Evolutionary conservation across 2,113 vertebrate species (phyloP).

Genomic region (Macaca nemestrina): DNA sequence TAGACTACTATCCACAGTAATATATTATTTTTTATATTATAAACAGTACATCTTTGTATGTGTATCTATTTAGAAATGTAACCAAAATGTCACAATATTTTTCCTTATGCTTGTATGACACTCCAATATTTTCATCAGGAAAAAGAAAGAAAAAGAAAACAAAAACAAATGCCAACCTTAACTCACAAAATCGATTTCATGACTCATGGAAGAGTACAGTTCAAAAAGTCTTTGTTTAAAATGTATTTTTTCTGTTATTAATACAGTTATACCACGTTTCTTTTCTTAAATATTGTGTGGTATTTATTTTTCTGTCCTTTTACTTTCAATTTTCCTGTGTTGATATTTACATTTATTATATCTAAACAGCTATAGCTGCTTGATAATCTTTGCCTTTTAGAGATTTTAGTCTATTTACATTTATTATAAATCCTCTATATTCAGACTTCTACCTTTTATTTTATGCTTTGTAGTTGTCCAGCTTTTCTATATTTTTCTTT

Average conservation of each 20-base stretch:
- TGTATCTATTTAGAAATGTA: not conserved
- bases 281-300: not conserved
- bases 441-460: not conserved
- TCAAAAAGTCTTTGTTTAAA: not conserved
- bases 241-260: not conserved
- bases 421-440: not conserved
- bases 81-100: not conserved
- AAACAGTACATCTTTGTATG: not conserved
- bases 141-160: not conserved
- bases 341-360: not conserved
- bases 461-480: not conserved
- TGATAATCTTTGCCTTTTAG: not conserved
- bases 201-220: not conserved
- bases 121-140: not conserved
- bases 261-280: not conserved
- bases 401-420: not conserved
- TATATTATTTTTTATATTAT: not conserved
- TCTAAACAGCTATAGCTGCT: not conserved
- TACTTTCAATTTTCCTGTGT: not conserved
- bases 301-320: not conserved
- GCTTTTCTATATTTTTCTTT: not conserved
- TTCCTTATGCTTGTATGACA: not conserved
- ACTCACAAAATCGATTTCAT: not conserved
- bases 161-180: not conserved
- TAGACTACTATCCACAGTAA: not conserved